phyloP scores from a whole-genome alignment of 2,888 invertebrate genomes.

The Acanthosepion esculentum region DNA sequence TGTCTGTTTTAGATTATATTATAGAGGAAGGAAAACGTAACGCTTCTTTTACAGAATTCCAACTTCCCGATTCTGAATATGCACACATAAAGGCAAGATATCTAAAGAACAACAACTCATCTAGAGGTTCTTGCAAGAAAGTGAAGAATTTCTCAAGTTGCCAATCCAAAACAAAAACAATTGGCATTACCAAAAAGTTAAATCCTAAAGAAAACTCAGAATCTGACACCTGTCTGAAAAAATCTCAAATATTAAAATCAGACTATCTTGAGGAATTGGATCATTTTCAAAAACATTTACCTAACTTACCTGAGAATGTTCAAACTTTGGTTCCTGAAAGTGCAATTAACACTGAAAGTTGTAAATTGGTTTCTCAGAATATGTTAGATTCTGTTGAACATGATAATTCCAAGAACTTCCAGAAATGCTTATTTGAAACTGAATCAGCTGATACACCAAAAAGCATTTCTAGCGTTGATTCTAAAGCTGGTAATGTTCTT shows the following conservation, averaged over 20 bases:
- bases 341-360: background rate
- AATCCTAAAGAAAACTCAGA: background rate
- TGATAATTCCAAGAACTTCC: background rate
- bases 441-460: background rate
- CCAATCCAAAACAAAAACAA: background rate
- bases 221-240: background rate
- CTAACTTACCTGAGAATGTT: background rate
- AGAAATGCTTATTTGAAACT: background rate
- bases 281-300: background rate
- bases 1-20: background rate
- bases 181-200: background rate
- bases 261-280: background rate
- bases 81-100: background rate
- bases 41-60: background rate
- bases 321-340: background rate
- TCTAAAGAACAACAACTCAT: background rate
- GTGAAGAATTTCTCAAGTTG: background rate
- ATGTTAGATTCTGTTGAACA: background rate
- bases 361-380: background rate
- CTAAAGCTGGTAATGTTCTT: background rate
- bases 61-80: background rate
- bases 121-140: background rate
- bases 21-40: background rate
- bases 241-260: background rate
- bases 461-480: background rate